Base-by-base conservation (phyloP, 2,113 vertebrate species). In the Columbina picui region DNA sequence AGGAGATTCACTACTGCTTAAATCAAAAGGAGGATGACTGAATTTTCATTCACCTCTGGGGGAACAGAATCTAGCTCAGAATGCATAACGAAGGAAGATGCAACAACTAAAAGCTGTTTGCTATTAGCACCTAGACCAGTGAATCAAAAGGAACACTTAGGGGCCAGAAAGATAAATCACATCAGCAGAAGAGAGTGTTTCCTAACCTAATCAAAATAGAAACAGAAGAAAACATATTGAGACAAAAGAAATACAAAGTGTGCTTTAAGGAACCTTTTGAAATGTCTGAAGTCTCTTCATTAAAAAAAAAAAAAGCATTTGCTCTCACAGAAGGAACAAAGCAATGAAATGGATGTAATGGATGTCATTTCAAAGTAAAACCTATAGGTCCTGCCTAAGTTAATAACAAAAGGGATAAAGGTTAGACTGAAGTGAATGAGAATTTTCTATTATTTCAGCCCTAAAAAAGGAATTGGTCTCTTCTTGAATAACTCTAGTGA, bases 61-160 rank as follows among this genome's bases (percentile, higher is more conserved):
- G 34, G 13, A 67, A 27, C 2, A 83, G 38, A 50, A 68, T 70
- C 60, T 26, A 61, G 17, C n/a, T 57, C 7, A 25, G 16, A 10
- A 55, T 32, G 22, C 15, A 32, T 22, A 70, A 32, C 29, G 68
- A 80, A 89, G 19, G 47, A 90, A 91, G 27, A 91, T 93, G 34
- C 76, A 79, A 73, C 16, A 96, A 75, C n/a, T 93, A 49, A 94
- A 84, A 95, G 45, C 22, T 65, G 45, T 29, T 70, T 82, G 26
- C 27, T 64, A 78, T 78, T 82, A 20, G 30, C 39, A 87, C 57
- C 83, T 52, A 87, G 55, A 67, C n/a, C 19, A 9, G 21, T 45
- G 43, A 61, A 93, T 74, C 17, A 83, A 88, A 91, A 88, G 27
- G 29, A 91, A 78, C 22, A 30, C 43, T 89, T 90, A 30, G 92